phyloP scores from a whole-genome alignment of 2,797 vertebrate genomes.

The Sebastes oblongus region DNA sequence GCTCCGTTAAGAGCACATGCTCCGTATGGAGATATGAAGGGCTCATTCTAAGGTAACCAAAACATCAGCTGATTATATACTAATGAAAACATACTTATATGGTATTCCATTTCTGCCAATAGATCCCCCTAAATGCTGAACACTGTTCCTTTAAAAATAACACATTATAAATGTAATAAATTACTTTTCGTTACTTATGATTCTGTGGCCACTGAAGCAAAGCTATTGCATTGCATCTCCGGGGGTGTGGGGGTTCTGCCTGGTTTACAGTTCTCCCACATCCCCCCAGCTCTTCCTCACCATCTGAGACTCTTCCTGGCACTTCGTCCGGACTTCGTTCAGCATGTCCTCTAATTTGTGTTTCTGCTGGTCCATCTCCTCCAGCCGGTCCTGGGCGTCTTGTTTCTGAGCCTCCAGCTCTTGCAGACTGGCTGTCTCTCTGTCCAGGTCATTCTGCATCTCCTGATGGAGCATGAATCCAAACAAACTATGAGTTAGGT shows the following conservation, averaged over 20 bases:
- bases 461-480: slow-evolving; percentile 78
- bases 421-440: slow-evolving; percentile 90
- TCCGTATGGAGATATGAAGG: too few species aligned
- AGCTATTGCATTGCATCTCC: not conserved
- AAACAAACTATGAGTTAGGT: not conserved
- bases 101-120: not conserved
- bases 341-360: slow-evolving; percentile 96
- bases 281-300: slow-evolving; percentile 75
- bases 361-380: slow-evolving; percentile 99
- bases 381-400: slow-evolving; percentile 93
- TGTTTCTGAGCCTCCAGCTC: slow-evolving; percentile 97
- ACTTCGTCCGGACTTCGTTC: slow-evolving; percentile 91
- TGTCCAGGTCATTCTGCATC: slow-evolving; percentile 93
- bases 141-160: not conserved
- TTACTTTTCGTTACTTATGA: not conserved
- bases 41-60: too few species aligned
- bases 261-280: not conserved
- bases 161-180: not conserved
- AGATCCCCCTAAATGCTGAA: not conserved
- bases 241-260: too few species aligned
- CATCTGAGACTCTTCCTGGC: slow-evolving; percentile 97
- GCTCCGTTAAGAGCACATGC: too few species aligned
- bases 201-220: not conserved
- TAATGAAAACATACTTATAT: not conserved
- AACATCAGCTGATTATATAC: too few species aligned